phyloP scores from a whole-genome alignment of 2,797 vertebrate genomes.

The Synaphobranchus kaupii region DNA sequence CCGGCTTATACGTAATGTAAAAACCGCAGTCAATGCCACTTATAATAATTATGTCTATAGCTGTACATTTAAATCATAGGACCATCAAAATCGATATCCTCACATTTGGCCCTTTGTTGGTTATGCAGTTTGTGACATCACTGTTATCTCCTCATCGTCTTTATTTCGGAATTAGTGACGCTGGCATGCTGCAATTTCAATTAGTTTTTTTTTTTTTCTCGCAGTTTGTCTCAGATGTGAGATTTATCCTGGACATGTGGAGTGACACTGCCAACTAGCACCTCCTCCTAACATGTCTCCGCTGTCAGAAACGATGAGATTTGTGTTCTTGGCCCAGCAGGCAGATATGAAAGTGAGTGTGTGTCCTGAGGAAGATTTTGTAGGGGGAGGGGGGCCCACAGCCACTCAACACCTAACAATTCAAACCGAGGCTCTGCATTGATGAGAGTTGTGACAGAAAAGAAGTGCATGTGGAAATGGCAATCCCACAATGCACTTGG shows the following conservation, averaged over 20 bases:
- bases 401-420: too few species aligned
- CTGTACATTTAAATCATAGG: not conserved
- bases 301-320: slow-evolving; percentile 29
- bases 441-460: too few species aligned
- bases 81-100: not conserved
- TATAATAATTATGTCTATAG: not conserved
- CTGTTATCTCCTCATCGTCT: not conserved
- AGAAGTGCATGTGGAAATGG: too few species aligned
- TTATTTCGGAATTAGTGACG: not conserved
- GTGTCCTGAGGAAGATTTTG: slow-evolving; percentile 15
- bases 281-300: not conserved
- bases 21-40: not conserved
- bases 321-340: slow-evolving; percentile 25
- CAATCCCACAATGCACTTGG: not conserved
- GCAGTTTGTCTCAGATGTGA: not conserved
- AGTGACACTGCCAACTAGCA: not conserved
- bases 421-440: too few species aligned
- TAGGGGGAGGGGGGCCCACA: not conserved
- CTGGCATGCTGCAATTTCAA: not conserved
- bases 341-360: slow-evolving; percentile 25
- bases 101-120: not conserved
- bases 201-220: not conserved
- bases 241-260: not conserved
- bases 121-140: not conserved
- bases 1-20: not conserved